Evolutionary conservation across 1,140 invertebrate genomes (phyloP).

Genomic region (Ruditapes philippinarum): DNA sequence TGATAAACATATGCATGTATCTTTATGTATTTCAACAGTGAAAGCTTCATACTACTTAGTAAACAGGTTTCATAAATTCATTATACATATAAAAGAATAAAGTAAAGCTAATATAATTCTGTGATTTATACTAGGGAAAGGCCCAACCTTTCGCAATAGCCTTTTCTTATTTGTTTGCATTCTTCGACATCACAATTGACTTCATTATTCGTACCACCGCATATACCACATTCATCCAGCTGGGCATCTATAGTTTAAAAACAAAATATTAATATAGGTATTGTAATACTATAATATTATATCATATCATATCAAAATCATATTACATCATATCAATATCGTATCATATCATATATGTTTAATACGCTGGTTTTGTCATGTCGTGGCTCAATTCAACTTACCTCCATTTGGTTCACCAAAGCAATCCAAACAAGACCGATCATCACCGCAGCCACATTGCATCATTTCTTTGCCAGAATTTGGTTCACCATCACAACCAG

Average conservation of each 20-base stretch:
- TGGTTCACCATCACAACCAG: not conserved
- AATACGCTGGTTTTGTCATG: too few relatives aligned
- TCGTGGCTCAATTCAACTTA: not conserved
- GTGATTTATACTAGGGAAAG: not conserved
- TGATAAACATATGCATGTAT: too few relatives aligned
- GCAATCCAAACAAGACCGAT: not conserved
- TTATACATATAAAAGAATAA: too few relatives aligned
- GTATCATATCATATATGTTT: too few relatives aligned
- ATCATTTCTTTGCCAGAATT: not conserved
- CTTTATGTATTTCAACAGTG: too few relatives aligned
- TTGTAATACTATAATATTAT: too few relatives aligned
- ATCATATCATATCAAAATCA: too few relatives aligned
- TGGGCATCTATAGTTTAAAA: not conserved
- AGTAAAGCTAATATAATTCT: too few relatives aligned
- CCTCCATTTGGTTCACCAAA: not conserved
- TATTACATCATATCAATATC: too few relatives aligned
- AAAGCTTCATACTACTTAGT: too few relatives aligned
- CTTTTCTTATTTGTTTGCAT: not conserved
- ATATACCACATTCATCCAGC: not conserved
- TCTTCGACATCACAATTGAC: not conserved
- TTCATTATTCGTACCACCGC: not conserved
- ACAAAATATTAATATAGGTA: too few relatives aligned
- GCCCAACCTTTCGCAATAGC: not conserved
- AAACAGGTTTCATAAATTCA: too few relatives aligned
- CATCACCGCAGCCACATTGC: conserved; percentile 9